These are phyloP conservation scores for Phenganax marumi DNA, from an alignment of 92 coral and sea anemone genomes.

Conservation along the genomic window DNA sequence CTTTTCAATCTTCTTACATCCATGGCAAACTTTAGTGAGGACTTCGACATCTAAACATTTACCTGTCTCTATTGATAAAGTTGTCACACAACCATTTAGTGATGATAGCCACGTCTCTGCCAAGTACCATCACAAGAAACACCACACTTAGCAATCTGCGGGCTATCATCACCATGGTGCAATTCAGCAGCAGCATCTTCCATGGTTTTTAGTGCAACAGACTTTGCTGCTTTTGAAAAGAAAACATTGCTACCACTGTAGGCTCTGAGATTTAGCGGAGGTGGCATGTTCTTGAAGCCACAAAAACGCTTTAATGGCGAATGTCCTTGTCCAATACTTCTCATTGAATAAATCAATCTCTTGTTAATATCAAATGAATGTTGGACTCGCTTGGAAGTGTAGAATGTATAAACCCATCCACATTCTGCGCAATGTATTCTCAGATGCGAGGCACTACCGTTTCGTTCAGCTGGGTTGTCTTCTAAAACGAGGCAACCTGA, in stretches of 20 bases:
- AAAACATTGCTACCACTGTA: slow-evolving; percentile 31
- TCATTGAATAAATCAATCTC: background rate
- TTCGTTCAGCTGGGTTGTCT: no score
- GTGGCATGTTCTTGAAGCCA: slow-evolving; percentile 61
- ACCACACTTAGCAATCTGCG: no score
- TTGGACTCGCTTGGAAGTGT: background rate
- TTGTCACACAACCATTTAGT: slow-evolving; percentile 22
- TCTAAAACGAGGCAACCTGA: no score
- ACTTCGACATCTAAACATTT: no score
- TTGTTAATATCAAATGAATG: background rate
- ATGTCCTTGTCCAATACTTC: slow-evolving; percentile 3
- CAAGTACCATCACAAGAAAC: no score
- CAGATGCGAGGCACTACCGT: background rate
- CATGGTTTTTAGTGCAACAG: slow-evolving; percentile 41
- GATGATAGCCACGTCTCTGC: slow-evolving; percentile 19
- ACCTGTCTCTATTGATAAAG: no score
- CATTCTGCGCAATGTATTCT: background rate
- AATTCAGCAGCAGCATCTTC: slow-evolving; percentile 9
- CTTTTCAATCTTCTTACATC: slow-evolving; percentile 1
- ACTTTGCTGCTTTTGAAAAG: slow-evolving; percentile 19
- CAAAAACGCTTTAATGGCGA: no score
- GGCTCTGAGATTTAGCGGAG: slow-evolving; percentile 43
- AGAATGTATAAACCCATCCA: background rate
- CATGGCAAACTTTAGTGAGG: slow-evolving; percentile 4
- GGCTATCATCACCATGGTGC: background rate